phyloP scores from a whole-genome alignment of 2,797 vertebrate genomes.

The Mus minutoides region DNA sequence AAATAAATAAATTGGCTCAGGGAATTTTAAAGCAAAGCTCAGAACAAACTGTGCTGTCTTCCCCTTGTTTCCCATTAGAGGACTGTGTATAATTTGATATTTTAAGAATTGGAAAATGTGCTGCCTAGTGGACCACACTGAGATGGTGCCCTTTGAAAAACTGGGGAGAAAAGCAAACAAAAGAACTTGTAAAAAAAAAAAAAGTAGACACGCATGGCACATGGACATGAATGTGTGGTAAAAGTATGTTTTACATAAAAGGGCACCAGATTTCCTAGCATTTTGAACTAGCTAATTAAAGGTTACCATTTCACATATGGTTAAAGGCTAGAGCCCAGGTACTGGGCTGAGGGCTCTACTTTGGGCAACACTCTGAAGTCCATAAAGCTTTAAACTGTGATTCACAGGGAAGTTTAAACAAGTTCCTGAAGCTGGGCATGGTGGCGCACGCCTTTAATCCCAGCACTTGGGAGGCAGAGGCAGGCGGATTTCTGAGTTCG shows the following conservation, averaged over 20 bases:
- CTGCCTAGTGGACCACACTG: not conserved
- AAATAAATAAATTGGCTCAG: slow-evolving; percentile 40
- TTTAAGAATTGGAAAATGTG: slow-evolving; percentile 45
- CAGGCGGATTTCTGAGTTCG: no score
- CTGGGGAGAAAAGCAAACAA: slow-evolving; percentile 15
- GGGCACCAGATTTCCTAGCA: not conserved
- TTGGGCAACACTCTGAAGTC: slow-evolving; percentile 50
- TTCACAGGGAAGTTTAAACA: slow-evolving; percentile 75
- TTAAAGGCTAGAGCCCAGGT: slow-evolving; percentile 12
- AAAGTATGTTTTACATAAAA: slow-evolving; percentile 23
- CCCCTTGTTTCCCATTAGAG: slow-evolving; percentile 10
- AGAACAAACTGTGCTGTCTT: slow-evolving; percentile 41
- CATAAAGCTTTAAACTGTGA: slow-evolving; percentile 73
- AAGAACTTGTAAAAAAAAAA: not conserved
- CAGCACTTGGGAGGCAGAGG: no score
- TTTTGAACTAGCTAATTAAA: not conserved
- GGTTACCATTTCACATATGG: slow-evolving; percentile 51
- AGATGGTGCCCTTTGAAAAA: not conserved
- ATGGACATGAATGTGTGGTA: slow-evolving; percentile 25
- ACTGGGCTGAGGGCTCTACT: not conserved
- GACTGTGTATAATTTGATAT: slow-evolving; percentile 64
- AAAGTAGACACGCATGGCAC: not conserved
- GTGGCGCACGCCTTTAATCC: no score
- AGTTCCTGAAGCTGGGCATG: no score
- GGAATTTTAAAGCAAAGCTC: slow-evolving; percentile 61